Conservation (phyloP, 2,888 invertebrate genomes). For the Pediacus dermestoides region DNA sequence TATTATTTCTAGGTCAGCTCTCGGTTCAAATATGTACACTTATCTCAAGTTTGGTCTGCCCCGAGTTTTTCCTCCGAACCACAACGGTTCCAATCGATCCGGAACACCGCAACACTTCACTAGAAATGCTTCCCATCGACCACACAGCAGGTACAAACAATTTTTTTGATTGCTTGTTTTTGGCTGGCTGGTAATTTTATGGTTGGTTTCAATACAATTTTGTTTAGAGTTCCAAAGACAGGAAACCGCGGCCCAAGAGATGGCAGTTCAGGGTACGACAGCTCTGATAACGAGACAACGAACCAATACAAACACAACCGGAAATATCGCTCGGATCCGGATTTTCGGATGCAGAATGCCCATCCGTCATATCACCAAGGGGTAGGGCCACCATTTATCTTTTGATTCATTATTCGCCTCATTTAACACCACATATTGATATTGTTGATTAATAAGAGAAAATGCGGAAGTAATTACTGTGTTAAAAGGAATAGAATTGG, state of each 20-base stretch:
- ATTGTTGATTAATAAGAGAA: too few species aligned
- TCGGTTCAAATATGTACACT: constrained; percentile 89
- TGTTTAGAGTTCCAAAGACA: constrained; percentile 47
- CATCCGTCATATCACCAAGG: constrained; percentile 56
- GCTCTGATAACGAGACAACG: constrained; percentile 78
- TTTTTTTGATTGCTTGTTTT: background rate
- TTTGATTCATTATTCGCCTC: constrained; percentile 27
- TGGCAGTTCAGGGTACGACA: constrained; percentile 90
- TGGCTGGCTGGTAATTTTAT: background rate
- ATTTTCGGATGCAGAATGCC: constrained; percentile 68
- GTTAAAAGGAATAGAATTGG: too few species aligned
- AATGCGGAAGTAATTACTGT: too few species aligned
- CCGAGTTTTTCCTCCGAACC: constrained; percentile 83
- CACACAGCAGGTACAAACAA: constrained; percentile 32
- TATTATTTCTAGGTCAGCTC: constrained; percentile 62
- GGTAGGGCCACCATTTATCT: constrained; percentile 37
- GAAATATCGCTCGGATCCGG: constrained; percentile 83
- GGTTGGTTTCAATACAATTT: background rate
- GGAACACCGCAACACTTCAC: constrained; percentile 57
- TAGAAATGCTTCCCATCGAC: constrained; percentile 50
- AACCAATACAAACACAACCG: constrained; percentile 63
- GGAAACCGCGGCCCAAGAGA: constrained; percentile 66
- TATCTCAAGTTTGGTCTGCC: constrained; percentile 92
- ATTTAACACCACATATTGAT: constrained; percentile 26
- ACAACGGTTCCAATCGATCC: constrained; percentile 67